Evolutionary conservation across 2,797 vertebrate genomes (phyloP).

Genomic region (Cossypha heuglini): DNA sequence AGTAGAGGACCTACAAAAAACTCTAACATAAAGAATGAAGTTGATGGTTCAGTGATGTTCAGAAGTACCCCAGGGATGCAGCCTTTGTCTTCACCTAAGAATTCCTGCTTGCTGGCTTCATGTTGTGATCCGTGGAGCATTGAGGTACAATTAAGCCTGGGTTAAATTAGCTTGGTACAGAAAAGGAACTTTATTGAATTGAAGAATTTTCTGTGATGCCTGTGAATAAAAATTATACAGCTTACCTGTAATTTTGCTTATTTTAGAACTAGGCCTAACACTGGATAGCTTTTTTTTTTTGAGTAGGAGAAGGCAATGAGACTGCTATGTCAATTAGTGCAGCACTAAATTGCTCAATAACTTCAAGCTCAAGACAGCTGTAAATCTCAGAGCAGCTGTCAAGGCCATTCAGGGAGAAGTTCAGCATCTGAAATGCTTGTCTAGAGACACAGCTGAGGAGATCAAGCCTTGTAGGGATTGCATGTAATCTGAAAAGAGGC

Average conservation of each 20-base stretch:
- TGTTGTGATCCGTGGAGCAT: fast-evolving
- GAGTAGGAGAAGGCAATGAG: neutral
- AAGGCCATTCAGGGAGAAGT: neutral
- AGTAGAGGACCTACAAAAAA: neutral
- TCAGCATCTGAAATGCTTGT: neutral
- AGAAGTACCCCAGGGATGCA: neutral
- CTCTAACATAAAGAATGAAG: neutral
- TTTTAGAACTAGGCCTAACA: neutral
- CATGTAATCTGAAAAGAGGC: neutral
- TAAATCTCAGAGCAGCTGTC: neutral
- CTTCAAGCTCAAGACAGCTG: neutral
- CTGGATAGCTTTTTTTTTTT: neutral
- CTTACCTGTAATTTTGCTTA: neutral
- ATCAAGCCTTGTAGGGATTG: neutral
- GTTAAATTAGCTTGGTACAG: neutral
- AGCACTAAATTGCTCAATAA: neutral
- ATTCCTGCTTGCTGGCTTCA: neutral
- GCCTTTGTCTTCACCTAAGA: neutral
- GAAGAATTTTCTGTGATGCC: neutral
- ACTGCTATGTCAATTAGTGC: neutral
- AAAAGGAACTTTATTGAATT: neutral
- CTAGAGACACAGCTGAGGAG: neutral
- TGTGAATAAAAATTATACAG: neutral
- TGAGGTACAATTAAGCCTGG: neutral
- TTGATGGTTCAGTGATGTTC: neutral